Percentiles rank a stretch among this genome's conserved stretches.
Evolutionary conservation across 1,140 invertebrate species (phyloP).

Genomic region (Procambarus virginalis): DNA sequence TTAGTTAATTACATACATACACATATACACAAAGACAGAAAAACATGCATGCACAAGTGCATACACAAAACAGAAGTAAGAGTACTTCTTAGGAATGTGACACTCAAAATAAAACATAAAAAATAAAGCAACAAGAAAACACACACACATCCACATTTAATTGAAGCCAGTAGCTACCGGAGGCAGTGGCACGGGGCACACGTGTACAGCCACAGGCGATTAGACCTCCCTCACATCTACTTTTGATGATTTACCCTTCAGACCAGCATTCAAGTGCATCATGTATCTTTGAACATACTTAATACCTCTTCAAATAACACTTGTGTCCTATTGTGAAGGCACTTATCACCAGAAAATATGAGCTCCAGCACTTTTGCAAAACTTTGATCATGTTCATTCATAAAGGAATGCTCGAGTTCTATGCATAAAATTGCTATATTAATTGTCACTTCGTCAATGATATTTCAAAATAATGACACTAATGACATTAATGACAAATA

Average conservation of each 20-base stretch:
- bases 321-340: neutral
- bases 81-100: no score
- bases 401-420: neutral
- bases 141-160: neutral
- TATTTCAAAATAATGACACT: neutral
- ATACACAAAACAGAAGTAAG: no score
- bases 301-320: neutral
- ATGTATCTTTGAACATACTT: neutral
- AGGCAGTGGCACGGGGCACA: neutral
- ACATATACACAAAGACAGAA: no score
- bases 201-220: neutral
- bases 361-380: neutral
- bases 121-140: neutral
- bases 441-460: neutral
- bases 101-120: no score
- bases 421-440: neutral
- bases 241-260: slow-evolving; percentile 10
- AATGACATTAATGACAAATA: neutral
- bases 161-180: neutral
- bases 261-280: neutral
- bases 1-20: no score
- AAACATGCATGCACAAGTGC: no score
- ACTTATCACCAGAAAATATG: no score
- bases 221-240: neutral
- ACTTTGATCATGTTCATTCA: neutral